Conservation (phyloP, 2,113 vertebrate species). For the Bos taurus region ARS-UCD2.0 NC_037330.1:66824501-66825000, state of each 20-base stretch:
- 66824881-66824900: not conserved
- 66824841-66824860: not conserved
- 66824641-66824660: not conserved
- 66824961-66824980: not conserved
- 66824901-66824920: not conserved
- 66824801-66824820: not conserved
- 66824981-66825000: not conserved
- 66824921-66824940: not conserved
- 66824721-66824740: not conserved
- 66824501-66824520: not conserved
- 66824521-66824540: not conserved
- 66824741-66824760: not conserved
- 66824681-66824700: not conserved
- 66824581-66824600: not conserved
- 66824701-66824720: not conserved
- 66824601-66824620: not conserved
- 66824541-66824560: conserved; percentile 18
- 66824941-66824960: not conserved
- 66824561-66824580: not conserved
- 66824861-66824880: not conserved
- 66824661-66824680: not conserved
- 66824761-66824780: not conserved
- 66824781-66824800: not conserved
- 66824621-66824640: not conserved
- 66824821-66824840: not conserved